Conservation (phyloP, 2,797 vertebrate genomes). For the Gorsachius magnificus region DNA sequence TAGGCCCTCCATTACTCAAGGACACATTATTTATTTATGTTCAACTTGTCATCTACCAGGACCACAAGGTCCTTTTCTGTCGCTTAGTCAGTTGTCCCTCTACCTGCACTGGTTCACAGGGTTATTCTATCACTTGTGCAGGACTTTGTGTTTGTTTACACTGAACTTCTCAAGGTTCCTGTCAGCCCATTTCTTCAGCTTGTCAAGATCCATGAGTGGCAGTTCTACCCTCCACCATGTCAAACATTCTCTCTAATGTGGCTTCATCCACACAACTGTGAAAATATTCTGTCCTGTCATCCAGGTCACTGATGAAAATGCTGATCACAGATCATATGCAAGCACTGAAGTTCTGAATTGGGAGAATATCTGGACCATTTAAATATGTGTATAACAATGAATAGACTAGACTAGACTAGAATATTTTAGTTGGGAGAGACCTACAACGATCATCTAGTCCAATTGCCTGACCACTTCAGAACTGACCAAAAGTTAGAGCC, state of each 20-base stretch:
- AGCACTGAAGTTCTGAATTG: background rate
- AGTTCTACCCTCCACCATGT: background rate
- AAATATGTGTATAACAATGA: background rate
- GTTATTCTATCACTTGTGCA: background rate
- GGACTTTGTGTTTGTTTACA: background rate
- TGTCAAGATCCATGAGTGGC: background rate
- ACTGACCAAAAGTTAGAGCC: background rate
- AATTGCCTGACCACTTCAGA: background rate
- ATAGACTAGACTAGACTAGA: background rate
- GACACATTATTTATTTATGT: background rate
- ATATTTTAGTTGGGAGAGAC: background rate
- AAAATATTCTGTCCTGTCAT: background rate
- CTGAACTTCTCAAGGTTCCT: background rate
- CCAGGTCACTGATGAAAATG: background rate
- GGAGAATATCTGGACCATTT: background rate
- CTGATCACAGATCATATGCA: background rate
- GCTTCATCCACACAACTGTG: background rate
- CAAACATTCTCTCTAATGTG: background rate
- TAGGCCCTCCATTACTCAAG: background rate
- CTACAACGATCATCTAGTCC: background rate
- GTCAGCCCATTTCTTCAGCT: background rate
- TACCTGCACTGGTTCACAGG: background rate
- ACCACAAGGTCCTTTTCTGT: rapidly evolving
- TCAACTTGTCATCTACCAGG: background rate
- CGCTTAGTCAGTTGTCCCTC: background rate